phyloP scores from a whole-genome alignment of 2,113 vertebrate genomes.

The Natator depressus region DNA sequence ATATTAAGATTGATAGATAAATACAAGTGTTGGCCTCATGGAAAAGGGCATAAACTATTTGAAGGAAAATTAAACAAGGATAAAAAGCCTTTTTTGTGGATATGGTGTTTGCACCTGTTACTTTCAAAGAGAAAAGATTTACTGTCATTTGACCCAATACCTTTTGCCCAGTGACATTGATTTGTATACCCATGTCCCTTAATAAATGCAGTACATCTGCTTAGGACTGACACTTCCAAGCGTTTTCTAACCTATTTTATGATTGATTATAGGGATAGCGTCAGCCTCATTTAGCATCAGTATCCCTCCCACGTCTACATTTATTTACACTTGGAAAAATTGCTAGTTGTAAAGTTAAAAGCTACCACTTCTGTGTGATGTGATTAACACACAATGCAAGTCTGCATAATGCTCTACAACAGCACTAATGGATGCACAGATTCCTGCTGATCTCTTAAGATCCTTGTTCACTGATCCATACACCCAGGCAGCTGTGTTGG shows the following conservation, averaged over 20 bases:
- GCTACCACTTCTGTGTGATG: not conserved
- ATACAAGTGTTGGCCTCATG: not conserved
- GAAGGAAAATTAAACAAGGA: not conserved
- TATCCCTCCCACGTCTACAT: rapidly evolving
- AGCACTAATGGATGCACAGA: not conserved
- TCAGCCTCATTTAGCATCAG: rapidly evolving
- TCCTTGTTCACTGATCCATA: rapidly evolving
- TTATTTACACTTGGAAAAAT: not conserved
- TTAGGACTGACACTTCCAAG: not conserved
- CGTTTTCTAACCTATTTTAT: not conserved
- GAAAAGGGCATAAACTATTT: not conserved
- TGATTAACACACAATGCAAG: not conserved
- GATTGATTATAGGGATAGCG: rapidly evolving
- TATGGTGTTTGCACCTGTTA: not conserved
- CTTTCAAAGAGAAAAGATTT: not conserved
- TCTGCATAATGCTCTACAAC: not conserved
- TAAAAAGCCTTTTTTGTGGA: not conserved
- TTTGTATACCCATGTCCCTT: not conserved
- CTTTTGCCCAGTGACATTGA: not conserved
- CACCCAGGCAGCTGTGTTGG: rapidly evolving
- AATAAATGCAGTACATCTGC: constrained; percentile 32
- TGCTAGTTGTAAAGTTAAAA: not conserved
- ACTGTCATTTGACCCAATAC: not conserved
- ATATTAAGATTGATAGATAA: rapidly evolving
- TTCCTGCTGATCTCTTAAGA: rapidly evolving